A percentile compares a stretch with the other conserved stretches of the same genome.
These are phyloP conservation scores for Perithous albicinctus DNA, from an alignment of 2,888 invertebrate genomes.

Conservation along the genomic window DNA sequence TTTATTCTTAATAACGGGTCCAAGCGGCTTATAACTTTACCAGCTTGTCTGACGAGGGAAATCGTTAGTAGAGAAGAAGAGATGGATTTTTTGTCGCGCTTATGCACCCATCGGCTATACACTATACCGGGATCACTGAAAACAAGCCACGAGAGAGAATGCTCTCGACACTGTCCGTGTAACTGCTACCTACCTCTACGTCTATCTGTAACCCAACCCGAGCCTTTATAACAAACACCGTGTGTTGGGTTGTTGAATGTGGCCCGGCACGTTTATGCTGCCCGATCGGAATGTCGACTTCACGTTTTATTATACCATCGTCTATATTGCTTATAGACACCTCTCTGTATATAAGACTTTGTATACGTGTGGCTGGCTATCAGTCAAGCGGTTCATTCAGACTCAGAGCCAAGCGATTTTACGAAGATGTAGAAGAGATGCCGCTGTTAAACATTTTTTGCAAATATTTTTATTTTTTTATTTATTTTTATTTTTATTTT, in stretches of 20 bases:
- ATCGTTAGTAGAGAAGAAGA: conserved; percentile 46
- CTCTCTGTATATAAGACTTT: not conserved
- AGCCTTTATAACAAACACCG: conserved; percentile 1
- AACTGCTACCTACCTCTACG: conserved; percentile 6
- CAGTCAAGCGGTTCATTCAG: not conserved
- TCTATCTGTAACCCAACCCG: not conserved
- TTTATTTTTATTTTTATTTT: too few species aligned
- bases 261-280: conserved; percentile 53
- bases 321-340: not conserved
- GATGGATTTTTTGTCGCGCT: conserved; percentile 44
- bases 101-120: not conserved
- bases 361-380: not conserved
- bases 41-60: conserved; percentile 65
- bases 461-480: too few species aligned
- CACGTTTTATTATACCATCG: conserved; percentile 61
- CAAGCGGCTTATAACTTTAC: conserved; percentile 41
- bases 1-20: conserved; percentile 63
- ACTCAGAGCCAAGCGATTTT: not conserved
- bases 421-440: not conserved
- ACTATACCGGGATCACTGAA: not conserved
- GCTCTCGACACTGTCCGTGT: not conserved
- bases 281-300: conserved; percentile 70
- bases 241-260: conserved; percentile 23
- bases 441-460: too few species aligned
- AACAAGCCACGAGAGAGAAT: conserved; percentile 30